Conservation (phyloP, 2,113 vertebrate species). For the Serinus canaria region DNA sequence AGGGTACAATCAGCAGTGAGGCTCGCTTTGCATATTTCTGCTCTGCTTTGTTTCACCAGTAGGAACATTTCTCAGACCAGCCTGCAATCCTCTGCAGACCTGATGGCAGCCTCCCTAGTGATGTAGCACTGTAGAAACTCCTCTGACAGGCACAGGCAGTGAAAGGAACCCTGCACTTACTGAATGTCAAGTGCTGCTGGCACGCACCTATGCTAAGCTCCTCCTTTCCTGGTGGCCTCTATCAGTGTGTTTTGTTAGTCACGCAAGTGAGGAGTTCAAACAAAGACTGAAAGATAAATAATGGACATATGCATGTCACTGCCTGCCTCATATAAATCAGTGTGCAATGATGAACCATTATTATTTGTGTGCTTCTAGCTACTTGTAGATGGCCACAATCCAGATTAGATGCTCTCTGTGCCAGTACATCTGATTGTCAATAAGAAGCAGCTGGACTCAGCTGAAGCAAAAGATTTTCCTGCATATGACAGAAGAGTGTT, state of each 20-base stretch:
- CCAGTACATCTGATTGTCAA: conserved; percentile 46
- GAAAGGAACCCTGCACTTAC: neutral
- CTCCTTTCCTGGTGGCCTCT: neutral
- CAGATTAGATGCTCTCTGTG: conserved; percentile 16
- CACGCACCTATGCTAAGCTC: neutral
- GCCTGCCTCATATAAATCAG: neutral
- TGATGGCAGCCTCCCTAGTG: neutral
- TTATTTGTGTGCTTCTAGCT: conserved; percentile 20
- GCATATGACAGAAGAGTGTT: conserved; percentile 7
- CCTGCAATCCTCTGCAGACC: neutral
- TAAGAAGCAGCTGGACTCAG: conserved; percentile 44
- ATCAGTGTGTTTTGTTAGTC: neutral
- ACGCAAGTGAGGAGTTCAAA: neutral
- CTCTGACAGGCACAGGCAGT: neutral
- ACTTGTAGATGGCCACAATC: conserved; percentile 9
- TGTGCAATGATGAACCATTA: neutral
- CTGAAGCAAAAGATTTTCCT: conserved; percentile 40
- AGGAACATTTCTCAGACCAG: neutral
- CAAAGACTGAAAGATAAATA: neutral
- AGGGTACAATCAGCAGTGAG: conserved; percentile 4
- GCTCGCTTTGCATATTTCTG: neutral
- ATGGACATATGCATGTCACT: neutral
- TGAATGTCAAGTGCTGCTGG: neutral
- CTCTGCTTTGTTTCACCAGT: neutral
- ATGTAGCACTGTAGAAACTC: neutral